Base-by-base conservation (phyloP, 2,797 vertebrate genomes). In the Cossypha niveicapilla region DNA sequence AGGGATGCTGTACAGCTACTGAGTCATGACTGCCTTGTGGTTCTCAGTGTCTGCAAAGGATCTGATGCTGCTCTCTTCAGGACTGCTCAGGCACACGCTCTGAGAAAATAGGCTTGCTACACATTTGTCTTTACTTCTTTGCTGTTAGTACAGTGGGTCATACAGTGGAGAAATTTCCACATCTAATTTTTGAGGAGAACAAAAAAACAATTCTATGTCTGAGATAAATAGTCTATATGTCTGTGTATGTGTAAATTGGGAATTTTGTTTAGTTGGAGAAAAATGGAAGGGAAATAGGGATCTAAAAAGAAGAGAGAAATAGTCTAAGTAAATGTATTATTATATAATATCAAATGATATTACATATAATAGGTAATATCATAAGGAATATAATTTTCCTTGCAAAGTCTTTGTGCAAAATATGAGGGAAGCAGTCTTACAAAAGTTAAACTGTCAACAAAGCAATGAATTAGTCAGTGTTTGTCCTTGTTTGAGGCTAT, bases 121-220 rank as follows among this genome's bases (percentile, higher is more conserved):
- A 28, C 19, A 2, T 57, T 50, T 70, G 11, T 23, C 62, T 87
- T 82, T 67, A 7, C 15, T 35, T 45, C 24, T 53, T 60, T 70
- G n/a, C 21, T 90, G 61, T 74, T 71, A 13, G 18, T 34, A 0
- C 18, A 23, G 8, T 35, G 17, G 24, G 6, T 41, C 45, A 27
- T 16, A 24, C 1, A 67, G 19, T 45, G 30, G 35, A 58, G 16
- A 37, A 21, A 57, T 47, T 74, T 39, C 47, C 15, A 14, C 2
- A 2, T 44, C 9, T 10, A 16, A 24, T 17, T 60, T 57, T 63
- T 14, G 4, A 2, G 6, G 3, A 48, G 14, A 24, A 8, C 7
- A 34, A 18, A 62, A 44, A 10, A 21, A 1, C 0, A 0, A 37
- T 14, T 27, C 14, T 10, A 0, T 12, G 5, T 67, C 25, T 35